Base-by-base conservation (phyloP, 2,888 invertebrate genomes). In the Megalurothrips usitatus region DNA sequence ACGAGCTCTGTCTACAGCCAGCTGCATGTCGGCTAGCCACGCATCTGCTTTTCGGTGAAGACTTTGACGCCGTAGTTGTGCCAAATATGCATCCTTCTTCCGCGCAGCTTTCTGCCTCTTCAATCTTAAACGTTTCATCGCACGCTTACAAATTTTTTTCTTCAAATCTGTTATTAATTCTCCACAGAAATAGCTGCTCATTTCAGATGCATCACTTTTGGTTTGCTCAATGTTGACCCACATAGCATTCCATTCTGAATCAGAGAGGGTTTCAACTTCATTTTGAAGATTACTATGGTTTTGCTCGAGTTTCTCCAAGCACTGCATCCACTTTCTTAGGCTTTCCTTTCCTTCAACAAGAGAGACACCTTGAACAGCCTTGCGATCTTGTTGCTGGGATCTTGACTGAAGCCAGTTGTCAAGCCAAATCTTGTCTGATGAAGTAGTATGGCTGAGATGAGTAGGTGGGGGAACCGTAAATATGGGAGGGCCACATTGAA, bases 21-120 rank as follows among this genome's bases (percentile, higher is more conserved):
- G 91, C 84, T 91, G 90, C 85, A 92, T 91, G 82, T 89, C 89
- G 83, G 91, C 90, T 82, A 93, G 87, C 89, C 93, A 92, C 79
- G 90, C 89, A 87, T 94, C 92, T 84, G 92, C 92, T 83, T 90
- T 88, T 81, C 90, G 87, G 82, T 93, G 91, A 81, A 89, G 87
- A 83, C 90, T 90, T 83, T 88, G 86, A 81, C 89, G 86, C 78
- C 87, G 86, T 82, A 88, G 88, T 0, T 85, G 83, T 82, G 86
- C 86, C 14, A 87, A 86, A 83, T 87, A 86, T 83, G 88, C 89
- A 79, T 85, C 84, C 52, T 87, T 85, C 78, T 87, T 86, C 85
- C 89, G 88, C 83, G 89, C 89, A 83, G 89, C 84, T 82, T 89
- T 86, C 83, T 88, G 86, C 83, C 90, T 87, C 84, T 89, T 91